Conservation (phyloP, 2,797 vertebrate species). For the Tachyglossus aculeatus region DNA sequence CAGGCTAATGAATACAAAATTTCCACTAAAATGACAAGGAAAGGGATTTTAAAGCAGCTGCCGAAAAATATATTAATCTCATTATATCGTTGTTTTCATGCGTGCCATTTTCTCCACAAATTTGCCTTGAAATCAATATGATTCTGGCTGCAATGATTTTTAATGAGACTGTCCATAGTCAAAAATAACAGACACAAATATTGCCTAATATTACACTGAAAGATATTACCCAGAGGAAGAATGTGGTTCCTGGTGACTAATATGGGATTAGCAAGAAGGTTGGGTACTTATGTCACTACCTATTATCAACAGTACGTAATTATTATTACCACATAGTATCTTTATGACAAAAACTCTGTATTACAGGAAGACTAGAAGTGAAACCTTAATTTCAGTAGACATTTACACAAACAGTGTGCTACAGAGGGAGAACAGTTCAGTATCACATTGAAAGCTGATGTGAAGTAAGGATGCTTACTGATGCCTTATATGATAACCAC, state of each 20-base stretch:
- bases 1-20: conserved; percentile 30
- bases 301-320: conserved; percentile 63
- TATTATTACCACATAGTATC: conserved; percentile 62
- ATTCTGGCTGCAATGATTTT: conserved; percentile 60
- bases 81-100: conserved; percentile 25
- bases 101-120: conserved; percentile 25
- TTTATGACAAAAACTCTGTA: conserved; percentile 56
- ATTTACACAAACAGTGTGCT: conserved; percentile 57
- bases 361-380: conserved; percentile 62
- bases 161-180: conserved; percentile 56
- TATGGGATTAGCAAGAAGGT: conserved; percentile 52
- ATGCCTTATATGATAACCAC: conserved; percentile 34
- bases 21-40: conserved; percentile 14
- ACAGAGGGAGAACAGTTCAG: conserved; percentile 36
- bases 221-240: conserved; percentile 3
- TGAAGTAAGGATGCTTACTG: conserved; percentile 45
- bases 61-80: conserved; percentile 32
- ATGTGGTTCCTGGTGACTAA: conserved; percentile 46
- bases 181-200: conserved; percentile 49
- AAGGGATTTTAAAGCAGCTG: conserved; percentile 22
- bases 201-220: conserved; percentile 35
- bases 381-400: conserved; percentile 58
- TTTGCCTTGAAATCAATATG: conserved; percentile 54
- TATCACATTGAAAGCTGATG: conserved; percentile 46
- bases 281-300: conserved; percentile 54